A percentile compares a stretch with the other conserved stretches of the same genome.
These are phyloP conservation scores for Phyto melanocephala DNA, from an alignment of 2,888 invertebrate genomes.

Conservation along the genomic window DNA sequence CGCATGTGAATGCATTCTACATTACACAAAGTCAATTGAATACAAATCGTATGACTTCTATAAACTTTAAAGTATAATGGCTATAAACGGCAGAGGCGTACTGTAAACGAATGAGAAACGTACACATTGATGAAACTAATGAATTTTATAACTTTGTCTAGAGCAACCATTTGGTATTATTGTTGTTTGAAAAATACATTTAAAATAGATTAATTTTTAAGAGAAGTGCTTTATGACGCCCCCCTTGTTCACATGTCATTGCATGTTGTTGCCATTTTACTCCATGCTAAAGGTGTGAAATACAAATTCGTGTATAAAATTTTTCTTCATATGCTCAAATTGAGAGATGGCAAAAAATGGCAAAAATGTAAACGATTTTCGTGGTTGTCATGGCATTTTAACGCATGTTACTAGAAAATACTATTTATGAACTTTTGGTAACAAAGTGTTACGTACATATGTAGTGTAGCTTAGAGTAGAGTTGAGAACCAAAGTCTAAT, in stretches of 20 bases:
- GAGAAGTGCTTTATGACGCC: neutral
- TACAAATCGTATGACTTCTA: conserved; percentile 14
- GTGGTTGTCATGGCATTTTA: conserved; percentile 54
- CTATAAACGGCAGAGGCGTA: neutral
- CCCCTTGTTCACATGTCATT: too few species aligned
- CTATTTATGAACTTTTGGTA: conserved; percentile 56
- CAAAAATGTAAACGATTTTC: conserved; percentile 28
- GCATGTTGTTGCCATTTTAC: neutral
- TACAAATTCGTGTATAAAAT: conserved; percentile 27
- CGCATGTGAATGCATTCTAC: neutral
- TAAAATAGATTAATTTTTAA: too few species aligned
- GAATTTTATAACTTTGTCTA: too few species aligned
- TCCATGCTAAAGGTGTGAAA: conserved; percentile 29
- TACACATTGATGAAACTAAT: neutral
- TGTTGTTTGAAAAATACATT: too few species aligned
- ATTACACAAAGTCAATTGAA: conserved; percentile 14
- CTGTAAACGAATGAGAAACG: too few species aligned
- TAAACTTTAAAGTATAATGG: neutral
- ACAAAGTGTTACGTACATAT: conserved; percentile 9
- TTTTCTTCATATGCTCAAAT: neutral
- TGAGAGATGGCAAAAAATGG: neutral
- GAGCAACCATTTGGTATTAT: too few species aligned
- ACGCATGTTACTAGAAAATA: conserved; percentile 42
- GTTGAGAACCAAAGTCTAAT: neutral
- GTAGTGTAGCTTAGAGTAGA: neutral